Evolutionary conservation across 2,888 invertebrate genomes (phyloP).

Genomic region (Acrobasis consociella): DNA sequence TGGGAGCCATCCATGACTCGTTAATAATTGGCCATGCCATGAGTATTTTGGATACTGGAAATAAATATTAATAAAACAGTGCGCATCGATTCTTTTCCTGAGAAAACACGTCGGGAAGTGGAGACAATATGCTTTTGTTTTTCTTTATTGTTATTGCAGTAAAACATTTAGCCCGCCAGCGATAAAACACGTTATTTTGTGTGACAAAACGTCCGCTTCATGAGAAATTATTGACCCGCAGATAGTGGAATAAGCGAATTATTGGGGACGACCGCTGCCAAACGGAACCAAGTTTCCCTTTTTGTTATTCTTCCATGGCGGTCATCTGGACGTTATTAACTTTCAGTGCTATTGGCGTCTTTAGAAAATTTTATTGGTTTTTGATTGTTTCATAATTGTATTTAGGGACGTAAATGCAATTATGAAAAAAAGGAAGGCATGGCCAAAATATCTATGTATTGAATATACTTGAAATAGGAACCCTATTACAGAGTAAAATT

Average conservation of each 20-base stretch:
- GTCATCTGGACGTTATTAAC: background rate
- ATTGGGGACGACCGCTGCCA: conserved; percentile 59
- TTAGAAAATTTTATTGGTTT: no score
- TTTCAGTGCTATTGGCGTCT: no score
- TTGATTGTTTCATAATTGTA: no score
- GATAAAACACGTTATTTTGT: conserved; percentile 81
- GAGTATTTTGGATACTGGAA: conserved; percentile 66
- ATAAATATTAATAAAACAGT: conserved; percentile 78
- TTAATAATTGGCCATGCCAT: conserved; percentile 57
- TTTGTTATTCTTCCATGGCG: conserved; percentile 6
- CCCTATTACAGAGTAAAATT: no score
- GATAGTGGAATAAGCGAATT: conserved; percentile 79
- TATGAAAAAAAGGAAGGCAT: no score
- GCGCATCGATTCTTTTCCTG: conserved; percentile 68
- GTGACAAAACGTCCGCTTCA: conserved; percentile 81
- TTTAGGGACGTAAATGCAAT: no score
- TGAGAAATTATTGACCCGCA: conserved; percentile 82
- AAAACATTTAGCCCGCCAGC: conserved; percentile 76
- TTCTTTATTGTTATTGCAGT: conserved; percentile 81
- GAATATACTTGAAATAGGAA: no score
- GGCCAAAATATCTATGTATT: no score
- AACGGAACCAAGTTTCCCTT: conserved; percentile 50
- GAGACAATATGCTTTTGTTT: conserved; percentile 79
- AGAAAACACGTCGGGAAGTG: conserved; percentile 67
- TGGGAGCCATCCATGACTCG: conserved; percentile 43